Percentiles rank a stretch among this genome's conserved stretches.
These are phyloP conservation scores for Leptinotarsa peninsularis DNA, from an alignment of 2,888 invertebrate species.

Conservation along the genomic window DNA sequence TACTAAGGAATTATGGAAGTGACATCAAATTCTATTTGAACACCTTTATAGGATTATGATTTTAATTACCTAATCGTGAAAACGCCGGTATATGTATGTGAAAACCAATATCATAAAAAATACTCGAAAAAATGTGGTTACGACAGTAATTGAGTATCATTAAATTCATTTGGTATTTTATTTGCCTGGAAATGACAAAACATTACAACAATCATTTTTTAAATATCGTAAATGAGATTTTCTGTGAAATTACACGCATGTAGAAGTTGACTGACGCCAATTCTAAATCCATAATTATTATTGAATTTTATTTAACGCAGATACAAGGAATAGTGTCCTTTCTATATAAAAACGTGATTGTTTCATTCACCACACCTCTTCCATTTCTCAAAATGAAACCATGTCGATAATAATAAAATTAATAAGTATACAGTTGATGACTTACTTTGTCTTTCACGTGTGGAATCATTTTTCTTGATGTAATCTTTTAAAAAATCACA, in stretches of 20 bases:
- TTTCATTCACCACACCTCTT: constrained; percentile 13
- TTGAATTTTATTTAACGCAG: background rate
- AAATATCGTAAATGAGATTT: no score
- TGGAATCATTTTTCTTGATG: constrained; percentile 62
- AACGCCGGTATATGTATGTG: no score
- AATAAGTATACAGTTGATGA: constrained; percentile 11
- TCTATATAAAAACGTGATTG: constrained; percentile 10
- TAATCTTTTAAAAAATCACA: background rate
- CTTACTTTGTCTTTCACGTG: constrained; percentile 69
- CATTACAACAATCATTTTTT: background rate
- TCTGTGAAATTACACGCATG: no score
- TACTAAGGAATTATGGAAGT: background rate
- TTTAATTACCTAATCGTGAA: no score
- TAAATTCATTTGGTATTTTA: no score
- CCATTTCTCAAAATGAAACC: background rate
- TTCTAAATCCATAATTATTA: background rate
- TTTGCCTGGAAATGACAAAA: background rate
- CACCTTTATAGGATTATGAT: no score
- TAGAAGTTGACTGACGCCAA: background rate
- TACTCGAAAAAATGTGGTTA: no score
- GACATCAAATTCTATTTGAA: background rate
- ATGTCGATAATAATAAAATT: background rate
- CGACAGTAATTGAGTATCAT: no score
- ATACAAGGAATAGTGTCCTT: background rate
- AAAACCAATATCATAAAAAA: no score